Evolutionary conservation across 2,888 invertebrate species (phyloP), one percentile per base, ranked within the genome.

Genomic region (Hesperia comma): DNA sequence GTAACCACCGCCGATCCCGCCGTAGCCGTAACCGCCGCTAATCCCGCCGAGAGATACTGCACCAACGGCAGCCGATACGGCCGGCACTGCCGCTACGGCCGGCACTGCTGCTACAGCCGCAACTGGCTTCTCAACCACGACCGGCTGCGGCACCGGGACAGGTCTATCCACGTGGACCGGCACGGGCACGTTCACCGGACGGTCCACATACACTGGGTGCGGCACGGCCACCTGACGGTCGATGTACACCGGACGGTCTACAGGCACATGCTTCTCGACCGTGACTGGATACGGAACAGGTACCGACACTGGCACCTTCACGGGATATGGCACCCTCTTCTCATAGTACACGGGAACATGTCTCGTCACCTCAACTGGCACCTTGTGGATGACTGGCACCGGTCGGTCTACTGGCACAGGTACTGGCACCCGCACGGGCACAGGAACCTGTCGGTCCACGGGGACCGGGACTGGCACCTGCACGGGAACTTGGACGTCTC

Each of bases 271-370:
- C 71, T 88, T 93, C 74, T 94, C 92, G 1, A 94, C 94, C 1
- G 92, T 88, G 1, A 94, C 94, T 15, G 94, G 95, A 74, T 94
- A 94, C 12, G 94, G 94, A n/a, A 93, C 92, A 0, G 93, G 93
- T 21, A 94, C 93, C 0, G 84, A 82, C 0, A 92, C 90, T 2
- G 94, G 93, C 17, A 94, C 94, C 77, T 83, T 88, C 0, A 93
- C 92, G 1, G 92, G 90, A 71, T 92, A 91, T 58, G 93, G 93
- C 73, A 93, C 91, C 75, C 85, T 86, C 72, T 80, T 93, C 72
- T 91, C 89, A 76, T 91, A 90, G 74, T 90, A 91, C 67, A 92
- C 91, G 15, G 93, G 93, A 2, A 92, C 91, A 61, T 92, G 91
- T 69, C 84, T 83, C 2, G 90, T 91, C 26, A 93, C 84, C 73